Percentiles rank a stretch among this genome's conserved stretches.
Conservation (phyloP, 2,888 invertebrate genomes). For the Myopa testacea region DNA sequence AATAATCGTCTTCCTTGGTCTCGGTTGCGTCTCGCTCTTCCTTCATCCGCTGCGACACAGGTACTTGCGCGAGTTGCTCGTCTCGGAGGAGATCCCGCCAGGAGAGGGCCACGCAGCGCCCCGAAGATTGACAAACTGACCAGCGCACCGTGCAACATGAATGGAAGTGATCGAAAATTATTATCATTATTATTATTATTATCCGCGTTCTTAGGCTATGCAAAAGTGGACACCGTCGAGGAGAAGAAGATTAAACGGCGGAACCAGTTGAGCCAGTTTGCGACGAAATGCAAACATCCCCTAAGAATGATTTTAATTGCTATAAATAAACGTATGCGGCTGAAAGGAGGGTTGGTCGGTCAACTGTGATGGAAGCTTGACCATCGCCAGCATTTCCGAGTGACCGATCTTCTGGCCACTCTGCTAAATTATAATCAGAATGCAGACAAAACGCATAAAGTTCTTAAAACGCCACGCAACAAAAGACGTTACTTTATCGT, state of each 20-base stretch:
- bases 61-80: no score
- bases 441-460: constrained; percentile 42
- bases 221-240: neutral
- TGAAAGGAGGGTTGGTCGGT: constrained; percentile 16
- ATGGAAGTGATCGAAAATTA: constrained; percentile 21
- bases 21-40: neutral
- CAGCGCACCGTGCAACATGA: constrained; percentile 23
- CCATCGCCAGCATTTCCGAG: constrained; percentile 19
- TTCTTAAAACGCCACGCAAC: constrained; percentile 40
- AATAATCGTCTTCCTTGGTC: constrained; percentile 42
- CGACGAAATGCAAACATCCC: constrained; percentile 19
- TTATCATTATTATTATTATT: neutral
- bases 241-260: constrained; percentile 15
- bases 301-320: constrained; percentile 24
- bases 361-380: constrained; percentile 31
- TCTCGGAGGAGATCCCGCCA: no score
- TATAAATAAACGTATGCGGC: constrained; percentile 25
- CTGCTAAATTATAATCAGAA: constrained; percentile 15
- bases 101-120: neutral
- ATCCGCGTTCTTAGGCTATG: neutral
- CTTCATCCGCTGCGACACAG: neutral
- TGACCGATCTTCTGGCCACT: constrained; percentile 18
- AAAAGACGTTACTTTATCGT: constrained; percentile 43
- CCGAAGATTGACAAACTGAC: constrained; percentile 29
- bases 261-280: constrained; percentile 33